Evolutionary conservation across 2,113 vertebrate species (phyloP), one percentile per base, ranked within the genome.

Genomic region (Spea multiplicata): DNA sequence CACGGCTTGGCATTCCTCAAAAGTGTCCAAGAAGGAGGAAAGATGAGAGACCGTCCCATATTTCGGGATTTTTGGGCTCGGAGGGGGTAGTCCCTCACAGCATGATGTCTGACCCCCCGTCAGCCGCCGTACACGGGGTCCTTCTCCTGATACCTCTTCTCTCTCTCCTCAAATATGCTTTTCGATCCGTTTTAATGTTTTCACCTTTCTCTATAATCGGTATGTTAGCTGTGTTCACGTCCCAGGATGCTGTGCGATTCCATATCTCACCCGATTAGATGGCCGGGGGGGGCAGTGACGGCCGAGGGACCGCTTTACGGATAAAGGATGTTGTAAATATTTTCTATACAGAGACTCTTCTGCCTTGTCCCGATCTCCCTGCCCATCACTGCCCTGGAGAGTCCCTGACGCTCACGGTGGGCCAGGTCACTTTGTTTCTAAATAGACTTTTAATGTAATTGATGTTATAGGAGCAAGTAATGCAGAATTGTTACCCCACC

Each of bases 21-120:
- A 94, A 86, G 92, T 93, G 45, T 93, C 93, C 46, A 88, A 92
- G 84, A 94, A 94, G 87, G 93, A 94, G 85, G 93, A 94, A 86
- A 94, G 93, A 94, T 94, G 93, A 94, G 75, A 64, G 52, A 59
- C 55, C 55, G 1, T 59, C 14, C 64, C 45, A 66, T 16, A 44
- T 7, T 44, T 49, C 10, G 1, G 10, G 16, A 48, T 0, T 53
- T n/a, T 49, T 17, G 59, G 0, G 67, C 30, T 49, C 6, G 6
- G n/a, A 14, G 47, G 8, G 45, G 68, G 47, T 49, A 69, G 12
- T 44, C n/a, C 44, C 59, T 50, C 64, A 67, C 44, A 9, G 71
- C 59, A 71, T 74, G 70, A 75, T 30, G 5, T 67, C 64, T 30
- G 3, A n/a, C 47, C 49, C n/a, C 17, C 55, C 30, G 46, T 47